Base-by-base conservation (phyloP, 1,140 invertebrate species). In the Aphis craccivora region DNA sequence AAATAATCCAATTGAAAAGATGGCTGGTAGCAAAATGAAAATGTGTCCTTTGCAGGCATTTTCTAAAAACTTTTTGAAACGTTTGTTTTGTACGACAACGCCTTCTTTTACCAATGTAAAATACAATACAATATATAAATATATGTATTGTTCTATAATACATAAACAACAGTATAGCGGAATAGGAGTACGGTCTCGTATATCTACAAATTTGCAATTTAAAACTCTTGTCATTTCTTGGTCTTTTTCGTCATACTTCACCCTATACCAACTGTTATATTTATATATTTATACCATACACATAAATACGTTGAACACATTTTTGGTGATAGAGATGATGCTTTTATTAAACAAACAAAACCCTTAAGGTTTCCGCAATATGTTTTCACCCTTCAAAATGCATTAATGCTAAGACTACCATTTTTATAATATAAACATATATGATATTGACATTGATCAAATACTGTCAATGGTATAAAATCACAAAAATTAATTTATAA, bases 171-270 rank as follows among this genome's bases (percentile, higher is more conserved):
- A 7, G 48, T 11, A 88, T 2, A 89, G n/a, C 23, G 8, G 35
- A 37, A 53, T 7, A 7, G 8, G 2, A 87, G 30, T 14, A 89
- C 35, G 35, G 48, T 53, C 37, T 45, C 48, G 22, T 53, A 35
- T 88, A 88, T 51, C 88, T 40, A 40, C 53, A 90, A 30, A 90
- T 90, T 90, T 60, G 88, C 88, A 90, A 90, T 90, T 90, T 90
- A 90, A 90, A 90, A 90, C 53, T 40, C 6, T 60, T 30, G 88
- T 60, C 88, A 23, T 60, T 90, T 60, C 37, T 90, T 53, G 22
- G 20, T 51, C 35, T 51, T 88, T 40, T 35, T 51, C n/a, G 20
- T 37, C 43, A 20, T 37, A 14, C 86, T 20, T 35, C 45, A 5
- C 40, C 25, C 23, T 37, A 25, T 11, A 43, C 43, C 23, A 40